phyloP scores from a whole-genome alignment of 1,140 invertebrate genomes.

The Augochlora pura region DNA sequence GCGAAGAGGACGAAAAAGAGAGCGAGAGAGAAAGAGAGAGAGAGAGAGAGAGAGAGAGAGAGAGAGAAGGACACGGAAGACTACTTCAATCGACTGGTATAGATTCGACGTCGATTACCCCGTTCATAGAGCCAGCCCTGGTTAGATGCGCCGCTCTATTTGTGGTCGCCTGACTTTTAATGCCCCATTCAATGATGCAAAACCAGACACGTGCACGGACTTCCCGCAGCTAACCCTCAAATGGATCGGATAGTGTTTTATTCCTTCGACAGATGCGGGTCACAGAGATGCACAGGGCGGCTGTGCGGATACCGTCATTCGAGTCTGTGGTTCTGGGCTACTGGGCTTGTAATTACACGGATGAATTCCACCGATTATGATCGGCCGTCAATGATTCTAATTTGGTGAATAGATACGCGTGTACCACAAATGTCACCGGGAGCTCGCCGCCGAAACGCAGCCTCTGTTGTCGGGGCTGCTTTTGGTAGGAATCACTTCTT shows the following conservation, averaged over 20 bases:
- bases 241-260: conserved; percentile 4
- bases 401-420: no score
- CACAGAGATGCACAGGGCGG: not conserved
- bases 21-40: not conserved
- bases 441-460: no score
- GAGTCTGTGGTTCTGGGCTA: not conserved
- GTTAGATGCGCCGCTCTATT: conserved; percentile 13
- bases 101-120: conserved; percentile 27
- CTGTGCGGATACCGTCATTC: not conserved
- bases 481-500: no score
- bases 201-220: conserved; percentile 1
- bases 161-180: conserved; percentile 41
- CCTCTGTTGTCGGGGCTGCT: no score
- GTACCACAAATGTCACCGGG: no score
- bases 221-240: not conserved
- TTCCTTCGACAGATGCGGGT: conserved; percentile 1
- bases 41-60: not conserved
- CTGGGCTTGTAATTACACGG: not conserved
- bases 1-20: not conserved
- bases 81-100: not conserved
- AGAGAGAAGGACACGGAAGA: not conserved
- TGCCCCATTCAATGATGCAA: conserved; percentile 22
- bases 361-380: not conserved
- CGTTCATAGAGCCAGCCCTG: not conserved
- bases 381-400: no score